Percentiles rank a stretch among this genome's conserved stretches.
Conservation (phyloP, 2,888 invertebrate species). For the Ditula angustiorana region DNA sequence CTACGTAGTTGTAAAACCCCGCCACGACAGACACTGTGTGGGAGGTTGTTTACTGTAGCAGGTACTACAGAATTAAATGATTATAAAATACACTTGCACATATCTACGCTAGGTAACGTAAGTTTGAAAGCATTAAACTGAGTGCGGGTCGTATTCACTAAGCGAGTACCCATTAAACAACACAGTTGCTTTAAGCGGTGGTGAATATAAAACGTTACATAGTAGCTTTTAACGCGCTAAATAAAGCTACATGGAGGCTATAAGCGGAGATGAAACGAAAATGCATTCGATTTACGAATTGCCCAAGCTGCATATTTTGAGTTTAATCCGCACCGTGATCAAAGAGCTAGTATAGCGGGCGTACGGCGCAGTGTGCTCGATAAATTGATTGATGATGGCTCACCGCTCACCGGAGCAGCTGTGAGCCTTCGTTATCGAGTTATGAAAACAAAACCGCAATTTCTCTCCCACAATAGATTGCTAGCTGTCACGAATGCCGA, state of each 20-base stretch:
- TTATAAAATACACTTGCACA: background rate
- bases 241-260: background rate
- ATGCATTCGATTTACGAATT: background rate
- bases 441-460: slow-evolving; percentile 25
- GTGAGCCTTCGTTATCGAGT: slow-evolving; percentile 17
- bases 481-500: slow-evolving; percentile 6
- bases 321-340: slow-evolving; percentile 1
- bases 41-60: slow-evolving; percentile 44
- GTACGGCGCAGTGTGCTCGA: slow-evolving; percentile 8
- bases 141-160: background rate
- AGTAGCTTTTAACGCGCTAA: background rate
- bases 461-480: slow-evolving; percentile 15
- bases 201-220: slow-evolving; percentile 9
- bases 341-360: background rate
- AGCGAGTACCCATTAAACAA: background rate
- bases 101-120: background rate
- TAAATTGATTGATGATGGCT: slow-evolving; percentile 22
- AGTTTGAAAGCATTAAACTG: background rate
- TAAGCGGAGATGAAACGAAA: background rate
- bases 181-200: background rate
- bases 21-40: slow-evolving; percentile 38
- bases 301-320: background rate
- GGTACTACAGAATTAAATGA: slow-evolving; percentile 5
- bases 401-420: slow-evolving; percentile 13
- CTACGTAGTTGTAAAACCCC: slow-evolving; percentile 35